Base-by-base conservation (phyloP, 2,113 vertebrate genomes). In the Amphiprion ocellaris region DNA sequence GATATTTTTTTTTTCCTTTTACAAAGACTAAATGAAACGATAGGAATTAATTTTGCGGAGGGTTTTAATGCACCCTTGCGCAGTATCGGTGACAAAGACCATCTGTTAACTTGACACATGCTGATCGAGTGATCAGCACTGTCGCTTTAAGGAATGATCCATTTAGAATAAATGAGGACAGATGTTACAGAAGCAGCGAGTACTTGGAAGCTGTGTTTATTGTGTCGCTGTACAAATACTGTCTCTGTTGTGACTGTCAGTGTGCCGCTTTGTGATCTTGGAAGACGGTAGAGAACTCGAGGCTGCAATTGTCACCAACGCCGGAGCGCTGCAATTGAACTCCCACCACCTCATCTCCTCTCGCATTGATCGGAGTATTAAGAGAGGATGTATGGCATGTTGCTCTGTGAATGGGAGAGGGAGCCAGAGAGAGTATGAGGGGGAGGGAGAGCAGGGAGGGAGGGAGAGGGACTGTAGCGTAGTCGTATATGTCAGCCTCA, bases 331-430 rank as follows among this genome's bases (percentile, higher is more conserved):
- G 84, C 78, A 84, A 81, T 85, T 90, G 82, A 81, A 81, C 85
- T 89, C 74, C 85, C 80, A 79, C 84, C 69, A 87, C 87, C 89
- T 91, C 83, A 81, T 89, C 89, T 90, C 82, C 66, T 74, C 87
- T 77, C 61, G 33, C 90, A 92, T 94, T 85, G 73, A 87, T 93
- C 82, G 77, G 59, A 74, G 81, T 90, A 91, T 94, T 91, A 90
- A 83, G 90, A 86, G 88, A 73, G 89, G 74, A 88, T 83, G 81
- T 84, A 83, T 66, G 77, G 84, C 90, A 77, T 89, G 82, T 83
- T 66, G 52, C 85, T 92, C 82, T 85, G 79, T 93, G 89, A 93
- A 92, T 87, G 90, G 65, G 77, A 85, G 69, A 80, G 84, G 37
- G 82, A 83, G 77, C 63, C 68, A 55, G 60, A 28, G 68, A 81